A percentile compares a stretch with the other conserved stretches of the same genome.
These are phyloP conservation scores for Saccopteryx leptura DNA, from an alignment of 2,113 vertebrate species.

Conservation along the genomic window DNA sequence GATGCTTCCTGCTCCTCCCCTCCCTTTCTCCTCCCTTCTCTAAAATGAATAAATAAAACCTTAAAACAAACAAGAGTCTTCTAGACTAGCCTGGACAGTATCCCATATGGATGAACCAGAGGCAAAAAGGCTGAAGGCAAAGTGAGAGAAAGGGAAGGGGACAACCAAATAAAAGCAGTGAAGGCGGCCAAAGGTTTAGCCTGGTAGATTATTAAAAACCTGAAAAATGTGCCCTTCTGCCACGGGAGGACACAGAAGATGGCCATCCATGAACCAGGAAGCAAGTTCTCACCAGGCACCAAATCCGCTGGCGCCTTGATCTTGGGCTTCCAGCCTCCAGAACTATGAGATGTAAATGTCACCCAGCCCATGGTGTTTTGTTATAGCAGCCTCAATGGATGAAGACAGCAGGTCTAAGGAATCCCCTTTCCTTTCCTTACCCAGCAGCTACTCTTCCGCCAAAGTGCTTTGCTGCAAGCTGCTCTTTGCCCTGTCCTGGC, in stretches of 20 bases:
- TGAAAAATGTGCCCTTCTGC: background rate
- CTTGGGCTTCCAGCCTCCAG: background rate
- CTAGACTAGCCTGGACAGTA: conserved; percentile 96
- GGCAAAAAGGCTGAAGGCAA: conserved; percentile 94
- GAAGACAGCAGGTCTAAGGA: background rate
- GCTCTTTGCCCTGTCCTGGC: background rate
- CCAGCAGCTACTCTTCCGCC: background rate
- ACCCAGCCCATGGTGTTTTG: background rate
- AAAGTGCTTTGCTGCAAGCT: background rate
- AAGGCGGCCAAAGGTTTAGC: conserved; percentile 93
- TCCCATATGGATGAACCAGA: conserved; percentile 95
- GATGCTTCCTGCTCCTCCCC: too few relatives aligned
- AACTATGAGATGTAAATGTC: background rate
- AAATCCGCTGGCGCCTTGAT: background rate
- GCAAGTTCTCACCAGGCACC: background rate
- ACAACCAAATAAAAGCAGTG: conserved; percentile 88
- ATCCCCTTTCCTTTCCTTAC: background rate
- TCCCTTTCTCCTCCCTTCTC: too few relatives aligned
- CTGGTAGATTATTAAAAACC: conserved; percentile 88
- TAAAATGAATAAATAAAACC: too few relatives aligned
- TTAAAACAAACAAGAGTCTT: conserved; percentile 82
- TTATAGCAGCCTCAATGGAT: background rate
- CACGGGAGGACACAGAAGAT: background rate
- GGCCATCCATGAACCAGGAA: background rate
- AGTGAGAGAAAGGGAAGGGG: conserved; percentile 90